Percentiles rank a stretch among this genome's conserved stretches.
These are phyloP conservation scores for Leptinotarsa lineolata DNA, from an alignment of 1,140 invertebrate genomes.

Conservation along the genomic window DNA sequence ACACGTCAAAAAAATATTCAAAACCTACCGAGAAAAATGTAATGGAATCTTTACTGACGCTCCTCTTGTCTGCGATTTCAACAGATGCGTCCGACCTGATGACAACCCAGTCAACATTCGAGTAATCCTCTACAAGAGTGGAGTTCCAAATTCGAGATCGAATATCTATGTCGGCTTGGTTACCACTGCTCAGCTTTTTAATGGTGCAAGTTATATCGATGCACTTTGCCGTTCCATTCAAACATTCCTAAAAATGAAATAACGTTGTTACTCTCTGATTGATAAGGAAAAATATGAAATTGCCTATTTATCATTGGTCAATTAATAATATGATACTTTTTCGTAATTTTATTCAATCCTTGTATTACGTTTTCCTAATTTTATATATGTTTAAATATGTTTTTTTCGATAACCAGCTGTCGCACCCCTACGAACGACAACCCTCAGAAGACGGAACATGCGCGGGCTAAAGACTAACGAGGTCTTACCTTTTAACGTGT, in stretches of 20 bases:
- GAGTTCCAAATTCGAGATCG: slow-evolving; percentile 88
- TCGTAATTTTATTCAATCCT: no score
- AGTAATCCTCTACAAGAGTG: slow-evolving; percentile 86
- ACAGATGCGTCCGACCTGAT: slow-evolving; percentile 80
- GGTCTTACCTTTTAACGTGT: no score
- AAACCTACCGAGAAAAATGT: slow-evolving; percentile 54
- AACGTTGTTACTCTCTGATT: neutral
- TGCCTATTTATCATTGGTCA: no score
- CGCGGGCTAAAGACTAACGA: no score
- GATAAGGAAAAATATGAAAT: no score
- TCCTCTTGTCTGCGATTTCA: slow-evolving; percentile 71
- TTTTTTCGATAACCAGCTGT: no score
- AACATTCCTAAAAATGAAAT: slow-evolving; percentile 69
- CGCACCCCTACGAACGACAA: no score
- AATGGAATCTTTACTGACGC: slow-evolving; percentile 69
- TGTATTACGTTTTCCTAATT: no score
- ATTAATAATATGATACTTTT: no score
- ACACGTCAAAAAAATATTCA: neutral
- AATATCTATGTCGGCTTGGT: slow-evolving; percentile 78
- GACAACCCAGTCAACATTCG: slow-evolving; percentile 78
- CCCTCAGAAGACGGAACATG: no score
- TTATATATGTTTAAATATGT: no score
- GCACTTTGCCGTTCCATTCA: slow-evolving; percentile 79
- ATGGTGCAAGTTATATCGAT: slow-evolving; percentile 83
- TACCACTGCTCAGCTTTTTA: slow-evolving; percentile 71